Base-by-base conservation (phyloP, 2,888 invertebrate genomes). In the Ichneumoninae sp. region DNA sequence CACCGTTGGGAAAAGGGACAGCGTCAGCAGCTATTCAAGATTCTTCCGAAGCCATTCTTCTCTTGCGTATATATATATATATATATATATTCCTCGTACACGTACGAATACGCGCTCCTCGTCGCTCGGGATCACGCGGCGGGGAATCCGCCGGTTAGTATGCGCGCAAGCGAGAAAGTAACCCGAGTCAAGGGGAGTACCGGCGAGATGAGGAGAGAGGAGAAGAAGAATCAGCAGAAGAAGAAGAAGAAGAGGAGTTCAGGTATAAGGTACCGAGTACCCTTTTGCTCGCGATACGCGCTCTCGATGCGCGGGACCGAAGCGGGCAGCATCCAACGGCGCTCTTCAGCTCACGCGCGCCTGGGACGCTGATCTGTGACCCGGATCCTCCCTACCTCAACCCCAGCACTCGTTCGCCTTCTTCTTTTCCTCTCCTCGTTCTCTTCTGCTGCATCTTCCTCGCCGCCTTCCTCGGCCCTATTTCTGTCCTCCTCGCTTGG, bases 341-440 rank as follows among this genome's bases (percentile, higher is more conserved):
- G 85, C 91, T 90, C 91, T 88, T 88, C 88, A 88, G 89, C 90
- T 91, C 91, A 90, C 88, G 90, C 75, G 75, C 75, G 66, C 74
- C 75, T 92, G 91, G 91, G 91, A 91, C 88, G 92, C 92, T 93
- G 93, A 93, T 93, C 93, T 93, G 92, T 92, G 93, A 93, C 93
- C 93, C 93, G 93, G 93, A 93, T 93, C 93, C 93, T 93, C 92
- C 93, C 93, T 92, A 92, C 93, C 92, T 90, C 90, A 89, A 87
- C 90, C 89, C 90, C 89, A 87, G 88, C 89, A 86, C 90, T 89
- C 87, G 87, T 89, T 90, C 90, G 89, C 88, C 90, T 89, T 90
- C 87, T 88, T 88, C 90, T 87, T 88, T 86, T 86, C 85, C 87
- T 89, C 83, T 85, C 87, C 88, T 88, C 85, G 87, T 81, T 83